phyloP scores from a whole-genome alignment of 2,797 vertebrate genomes.

The Margarornis squamiger region DNA sequence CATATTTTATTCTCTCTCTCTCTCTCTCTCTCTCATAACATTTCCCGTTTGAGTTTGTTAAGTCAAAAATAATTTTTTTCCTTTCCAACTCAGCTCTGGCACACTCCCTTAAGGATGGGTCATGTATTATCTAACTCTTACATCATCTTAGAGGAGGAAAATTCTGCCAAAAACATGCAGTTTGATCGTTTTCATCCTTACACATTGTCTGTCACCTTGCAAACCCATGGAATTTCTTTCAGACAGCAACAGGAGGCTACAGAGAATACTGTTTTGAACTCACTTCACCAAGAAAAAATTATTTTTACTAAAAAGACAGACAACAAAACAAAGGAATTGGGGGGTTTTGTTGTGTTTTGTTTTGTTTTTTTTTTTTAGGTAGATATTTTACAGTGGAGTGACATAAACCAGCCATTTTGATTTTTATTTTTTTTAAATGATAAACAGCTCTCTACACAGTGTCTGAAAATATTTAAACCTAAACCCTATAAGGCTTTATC shows the following conservation, averaged over 20 bases:
- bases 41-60: constrained; percentile 39
- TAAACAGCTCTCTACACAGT: background rate
- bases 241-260: background rate
- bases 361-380: background rate
- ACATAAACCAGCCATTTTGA: background rate
- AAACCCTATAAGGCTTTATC: background rate
- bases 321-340: background rate
- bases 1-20: constrained; percentile 27
- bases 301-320: background rate
- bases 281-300: background rate
- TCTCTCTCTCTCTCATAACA: background rate
- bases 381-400: background rate
- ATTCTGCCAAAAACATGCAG: background rate
- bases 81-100: background rate
- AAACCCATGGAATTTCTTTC: background rate
- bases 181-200: background rate
- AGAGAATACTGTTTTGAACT: background rate
- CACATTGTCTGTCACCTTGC: background rate
- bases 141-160: background rate
- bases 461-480: background rate
- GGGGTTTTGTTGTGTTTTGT: too few species aligned
- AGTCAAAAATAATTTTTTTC: constrained; percentile 6
- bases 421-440: background rate
- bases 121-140: constrained; percentile 1
- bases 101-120: background rate